Evolutionary conservation across 2,888 invertebrate genomes (phyloP).

Genomic region (Diarsia rubi): DNA sequence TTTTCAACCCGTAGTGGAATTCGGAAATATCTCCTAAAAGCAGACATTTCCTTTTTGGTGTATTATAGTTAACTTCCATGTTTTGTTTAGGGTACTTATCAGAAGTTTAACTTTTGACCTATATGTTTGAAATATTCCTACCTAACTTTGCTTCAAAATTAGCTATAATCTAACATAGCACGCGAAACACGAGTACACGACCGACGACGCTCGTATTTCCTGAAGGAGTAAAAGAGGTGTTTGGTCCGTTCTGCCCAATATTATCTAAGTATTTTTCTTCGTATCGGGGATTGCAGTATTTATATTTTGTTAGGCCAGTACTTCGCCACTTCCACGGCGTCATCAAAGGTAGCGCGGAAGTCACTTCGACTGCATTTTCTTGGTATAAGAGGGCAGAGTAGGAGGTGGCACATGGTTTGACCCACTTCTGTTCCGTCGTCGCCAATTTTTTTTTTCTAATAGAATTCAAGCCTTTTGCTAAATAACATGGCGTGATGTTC

Average conservation of each 20-base stretch:
- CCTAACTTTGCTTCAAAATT: slow-evolving; percentile 4
- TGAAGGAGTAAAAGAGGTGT: too few relatives aligned
- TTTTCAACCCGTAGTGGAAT: not conserved
- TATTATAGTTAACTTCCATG: slow-evolving; percentile 17
- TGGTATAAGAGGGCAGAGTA: not conserved
- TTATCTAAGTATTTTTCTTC: too few relatives aligned
- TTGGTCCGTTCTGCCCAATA: not conserved
- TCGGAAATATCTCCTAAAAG: not conserved
- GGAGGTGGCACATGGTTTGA: not conserved
- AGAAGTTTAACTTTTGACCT: slow-evolving; percentile 4
- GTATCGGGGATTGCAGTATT: not conserved
- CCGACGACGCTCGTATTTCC: not conserved
- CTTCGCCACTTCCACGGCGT: not conserved
- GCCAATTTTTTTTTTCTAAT: not conserved
- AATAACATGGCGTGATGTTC: too few relatives aligned
- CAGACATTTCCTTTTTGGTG: slow-evolving; percentile 3
- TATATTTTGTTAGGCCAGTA: not conserved
- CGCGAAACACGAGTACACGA: not conserved
- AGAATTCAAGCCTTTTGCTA: not conserved
- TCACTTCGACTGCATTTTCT: not conserved
- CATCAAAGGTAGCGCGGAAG: not conserved
- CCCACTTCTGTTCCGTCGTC: too few relatives aligned
- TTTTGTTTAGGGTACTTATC: slow-evolving; percentile 4
- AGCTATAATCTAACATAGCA: not conserved
- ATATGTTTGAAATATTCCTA: not conserved